Evolutionary conservation across 2,888 invertebrate species (phyloP), one percentile per base, ranked within the genome.

Genomic region (Temnothorax ravouxi): DNA sequence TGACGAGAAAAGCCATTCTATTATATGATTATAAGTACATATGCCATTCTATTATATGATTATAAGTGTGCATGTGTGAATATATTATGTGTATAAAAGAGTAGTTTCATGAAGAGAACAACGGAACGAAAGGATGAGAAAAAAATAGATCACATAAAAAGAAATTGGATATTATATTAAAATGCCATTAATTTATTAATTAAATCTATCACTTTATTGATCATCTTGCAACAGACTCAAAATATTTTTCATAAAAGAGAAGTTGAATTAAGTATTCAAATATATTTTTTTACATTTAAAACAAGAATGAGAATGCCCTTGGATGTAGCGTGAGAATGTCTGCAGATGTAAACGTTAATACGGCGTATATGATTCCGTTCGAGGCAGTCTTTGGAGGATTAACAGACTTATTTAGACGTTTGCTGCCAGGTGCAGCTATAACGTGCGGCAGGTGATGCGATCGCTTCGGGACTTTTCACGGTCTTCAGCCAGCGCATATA

Each of bases 371-470:
- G 87, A 89, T 88, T 89, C 75, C 66, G 69, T 72, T 41, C 79
- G 85, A 88, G 76, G 82, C 59, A 76, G 47, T 77, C 83, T 76
- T 61, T 18, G 47, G 72, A 85, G 83, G 85, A 89, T 83, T 79
- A 82, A 85, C 82, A 83, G 88, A 86, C 87, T 89, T 87, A 89
- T 88, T 88, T 88, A 77, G 84, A 87, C 87, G 83, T 85, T 88
- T 74, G 79, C 86, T 83, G 81, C 84, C 89, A 89, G 87, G 84
- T 89, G 89, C 86, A 77, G 54, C 77, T 56, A 74, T 56, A 74
- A 52, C 25, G 1, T 52, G 59, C 50, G 71, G 79, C 89, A 88
- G 88, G 86, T 89, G 89, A 88, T 72, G 61, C 64, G 83, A 67
- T 76, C 50, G 76, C 82, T 85, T 80, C 71, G 34, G 62, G 81